phyloP scores from a whole-genome alignment of 1,140 invertebrate species.

The Zelostemma sp. region DNA sequence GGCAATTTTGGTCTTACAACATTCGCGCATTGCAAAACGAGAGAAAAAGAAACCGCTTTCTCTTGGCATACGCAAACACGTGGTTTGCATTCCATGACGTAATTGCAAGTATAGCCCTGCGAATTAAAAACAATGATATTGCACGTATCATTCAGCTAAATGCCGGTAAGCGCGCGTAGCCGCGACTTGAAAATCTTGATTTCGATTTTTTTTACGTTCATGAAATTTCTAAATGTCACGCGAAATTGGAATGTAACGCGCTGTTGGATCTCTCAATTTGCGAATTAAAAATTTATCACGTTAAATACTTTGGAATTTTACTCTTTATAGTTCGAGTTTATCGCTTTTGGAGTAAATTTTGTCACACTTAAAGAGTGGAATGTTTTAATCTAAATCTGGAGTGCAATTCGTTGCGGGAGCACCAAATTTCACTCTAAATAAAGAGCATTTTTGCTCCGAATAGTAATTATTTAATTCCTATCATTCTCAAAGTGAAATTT shows the following conservation, averaged over 20 bases:
- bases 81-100: conserved; percentile 3
- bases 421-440: no score
- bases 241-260: background rate
- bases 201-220: conserved; percentile 13
- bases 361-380: no score
- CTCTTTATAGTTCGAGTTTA: no score
- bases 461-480: no score
- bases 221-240: background rate
- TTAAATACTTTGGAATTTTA: no score
- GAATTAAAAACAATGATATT: background rate
- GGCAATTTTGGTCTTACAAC: conserved; percentile 38
- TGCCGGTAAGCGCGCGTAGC: background rate
- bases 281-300: background rate
- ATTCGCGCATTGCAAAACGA: conserved; percentile 33
- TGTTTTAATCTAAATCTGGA: no score
- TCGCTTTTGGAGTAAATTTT: no score
- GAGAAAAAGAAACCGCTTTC: conserved; percentile 32
- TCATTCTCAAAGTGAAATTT: no score
- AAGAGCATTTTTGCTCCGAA: no score
- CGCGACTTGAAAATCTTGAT: background rate
- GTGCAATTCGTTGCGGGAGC: no score
- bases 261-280: no score
- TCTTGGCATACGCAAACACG: conserved; percentile 8
- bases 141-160: background rate
- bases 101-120: background rate